Evolutionary conservation across 1,140 invertebrate genomes (phyloP).

Genomic region (Papilio polytes): DNA sequence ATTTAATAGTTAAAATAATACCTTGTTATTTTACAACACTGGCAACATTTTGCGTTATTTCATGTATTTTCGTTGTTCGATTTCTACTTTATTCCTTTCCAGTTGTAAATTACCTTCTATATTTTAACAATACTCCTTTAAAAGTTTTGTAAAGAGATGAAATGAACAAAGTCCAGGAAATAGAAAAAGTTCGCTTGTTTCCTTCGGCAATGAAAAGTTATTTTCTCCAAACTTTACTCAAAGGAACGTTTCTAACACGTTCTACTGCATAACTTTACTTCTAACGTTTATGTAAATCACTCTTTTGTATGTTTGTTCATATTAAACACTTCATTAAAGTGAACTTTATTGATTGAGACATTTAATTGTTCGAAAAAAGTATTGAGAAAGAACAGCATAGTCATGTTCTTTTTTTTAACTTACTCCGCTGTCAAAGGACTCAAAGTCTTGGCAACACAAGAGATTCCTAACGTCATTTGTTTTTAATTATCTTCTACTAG

Average conservation of each 20-base stretch:
- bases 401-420: too few relatives aligned
- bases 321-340: background rate
- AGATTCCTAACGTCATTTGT: too few relatives aligned
- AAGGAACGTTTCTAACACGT: constrained; percentile 16
- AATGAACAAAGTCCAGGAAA: constrained; percentile 29
- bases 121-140: constrained; percentile 28
- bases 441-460: too few relatives aligned
- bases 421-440: too few relatives aligned
- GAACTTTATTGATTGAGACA: background rate
- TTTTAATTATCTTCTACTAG: too few relatives aligned
- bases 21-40: background rate
- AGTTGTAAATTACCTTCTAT: constrained; percentile 27
- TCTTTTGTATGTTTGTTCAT: background rate
- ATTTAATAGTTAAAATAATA: too few relatives aligned
- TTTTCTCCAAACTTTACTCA: constrained; percentile 21
- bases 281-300: constrained; percentile 14
- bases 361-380: background rate
- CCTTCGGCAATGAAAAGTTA: constrained; percentile 27
- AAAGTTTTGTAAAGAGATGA: constrained; percentile 28
- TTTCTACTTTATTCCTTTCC: background rate
- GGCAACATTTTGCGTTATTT: background rate
- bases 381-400: too few relatives aligned
- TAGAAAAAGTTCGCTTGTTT: constrained; percentile 29
- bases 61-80: background rate
- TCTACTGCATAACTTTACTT: background rate